A percentile compares a stretch with the other conserved stretches of the same genome.
Conservation (phyloP, 2,888 invertebrate species). For the Archaeoteleia sp. region DNA sequence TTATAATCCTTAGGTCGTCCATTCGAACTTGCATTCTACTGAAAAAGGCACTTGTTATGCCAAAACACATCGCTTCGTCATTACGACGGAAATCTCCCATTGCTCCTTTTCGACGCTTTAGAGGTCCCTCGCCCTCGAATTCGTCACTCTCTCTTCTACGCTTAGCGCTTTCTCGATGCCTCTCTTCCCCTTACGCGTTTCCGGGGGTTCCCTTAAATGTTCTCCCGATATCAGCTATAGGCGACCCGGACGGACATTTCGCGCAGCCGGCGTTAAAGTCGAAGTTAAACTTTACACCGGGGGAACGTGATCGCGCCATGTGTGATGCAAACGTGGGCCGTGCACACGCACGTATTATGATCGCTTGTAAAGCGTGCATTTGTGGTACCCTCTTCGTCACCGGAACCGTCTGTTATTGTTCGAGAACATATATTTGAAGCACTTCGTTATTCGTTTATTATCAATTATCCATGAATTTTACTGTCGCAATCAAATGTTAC, state of each 20-base stretch:
- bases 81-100: conserved; percentile 56
- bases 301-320: conserved; percentile 67
- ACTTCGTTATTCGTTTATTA: neutral
- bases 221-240: conserved; percentile 50
- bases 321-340: conserved; percentile 65
- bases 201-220: conserved; percentile 38
- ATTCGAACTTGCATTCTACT: conserved; percentile 15
- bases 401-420: neutral
- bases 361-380: conserved; percentile 64
- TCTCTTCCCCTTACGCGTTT: conserved; percentile 13
- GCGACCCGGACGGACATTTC: conserved; percentile 68
- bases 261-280: conserved; percentile 71
- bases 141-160: conserved; percentile 27
- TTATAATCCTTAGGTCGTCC: conserved; percentile 24
- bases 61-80: conserved; percentile 63
- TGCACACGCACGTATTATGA: conserved; percentile 61
- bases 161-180: conserved; percentile 30
- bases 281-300: conserved; percentile 72
- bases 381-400: conserved; percentile 50
- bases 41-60: conserved; percentile 52
- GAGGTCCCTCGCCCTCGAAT: conserved; percentile 24
- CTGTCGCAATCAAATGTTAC: no score
- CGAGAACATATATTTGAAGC: neutral
- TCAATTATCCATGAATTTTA: no score
- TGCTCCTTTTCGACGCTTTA: conserved; percentile 27